Evolutionary conservation across 2,797 vertebrate species (phyloP), one percentile per base, ranked within the genome.

Genomic region (Poeciliopsis infans): DNA sequence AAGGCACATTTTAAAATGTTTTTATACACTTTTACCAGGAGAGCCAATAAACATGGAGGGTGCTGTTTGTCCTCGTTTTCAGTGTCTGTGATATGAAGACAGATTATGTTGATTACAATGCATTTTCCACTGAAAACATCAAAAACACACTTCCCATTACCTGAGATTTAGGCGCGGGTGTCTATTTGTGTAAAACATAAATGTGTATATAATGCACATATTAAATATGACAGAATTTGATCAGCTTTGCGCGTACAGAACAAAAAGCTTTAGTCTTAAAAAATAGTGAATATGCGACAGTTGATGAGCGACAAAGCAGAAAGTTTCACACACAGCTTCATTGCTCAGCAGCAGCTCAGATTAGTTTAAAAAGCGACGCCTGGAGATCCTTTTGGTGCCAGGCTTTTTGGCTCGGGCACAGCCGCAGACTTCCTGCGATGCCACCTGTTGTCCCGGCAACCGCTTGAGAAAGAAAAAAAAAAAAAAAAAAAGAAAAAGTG

Each of bases 391-490:
- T 68, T 47, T 41, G 31, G 61, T 23, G 71, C 25, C 0, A 23
- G 13, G 18, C 6, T 69, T 11, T 18, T 15, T 28, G 39, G 43
- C 41, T 70, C 13, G n/a, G 41, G 45, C 28, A 12, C 43, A 47
- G n/a, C 25, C 20, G 69, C 66, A 23, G 55, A 47, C 78, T 51
- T 25, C 43, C 41, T 57, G 36, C 20, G 36, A 12, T 51, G 23
- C 66, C 25, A 16, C 28, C 25, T 55, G 53, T 77, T 75, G 53
- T 45, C 64, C 6, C 43, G 72, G 51, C 36, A 64, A 72, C 76
- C 36, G 5, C 12, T 45, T 20, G 2, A 43, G 6, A 1, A 39
- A 39, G 0, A 7, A 1, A 39, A 7, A 39, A 39, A 39, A 39
- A 39, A 39, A 39, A 6, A 39, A 39, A 7, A 39, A 39, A 39